Evolutionary conservation across 2,888 invertebrate genomes (phyloP).

Genomic region (Ecdyonurus torrentis): DNA sequence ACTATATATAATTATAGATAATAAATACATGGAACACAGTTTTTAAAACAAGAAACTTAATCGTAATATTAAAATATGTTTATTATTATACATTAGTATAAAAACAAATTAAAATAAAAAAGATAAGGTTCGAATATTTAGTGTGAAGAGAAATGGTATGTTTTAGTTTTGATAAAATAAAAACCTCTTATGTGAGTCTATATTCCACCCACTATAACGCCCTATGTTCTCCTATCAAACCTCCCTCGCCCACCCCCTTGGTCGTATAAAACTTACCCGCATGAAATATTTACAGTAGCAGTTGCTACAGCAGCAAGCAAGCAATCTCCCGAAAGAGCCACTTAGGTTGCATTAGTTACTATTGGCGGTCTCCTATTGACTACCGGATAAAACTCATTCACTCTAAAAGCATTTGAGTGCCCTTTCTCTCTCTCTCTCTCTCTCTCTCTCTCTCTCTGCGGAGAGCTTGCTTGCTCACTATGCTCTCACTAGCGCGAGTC

Average conservation of each 20-base stretch:
- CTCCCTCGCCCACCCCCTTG: not conserved
- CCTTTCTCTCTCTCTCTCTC: constrained; percentile 5
- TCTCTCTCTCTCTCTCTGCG: constrained; percentile 5
- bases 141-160: not conserved
- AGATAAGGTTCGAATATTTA: not conserved
- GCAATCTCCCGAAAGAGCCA: constrained; percentile 28
- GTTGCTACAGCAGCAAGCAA: constrained; percentile 19
- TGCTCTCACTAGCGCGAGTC: not conserved
- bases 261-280: constrained; percentile 9
- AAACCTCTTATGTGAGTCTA: not conserved
- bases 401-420: constrained; percentile 26
- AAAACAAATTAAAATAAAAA: too few species aligned
- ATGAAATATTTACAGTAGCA: constrained; percentile 24
- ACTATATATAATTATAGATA: too few species aligned
- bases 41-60: too few species aligned
- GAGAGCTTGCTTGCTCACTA: not conserved
- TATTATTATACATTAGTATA: too few species aligned
- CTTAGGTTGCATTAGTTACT: constrained; percentile 26
- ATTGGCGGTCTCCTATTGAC: constrained; percentile 18
- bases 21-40: too few species aligned
- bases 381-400: constrained; percentile 24
- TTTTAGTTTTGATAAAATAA: not conserved
- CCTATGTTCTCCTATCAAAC: too few species aligned
- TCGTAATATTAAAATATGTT: too few species aligned
- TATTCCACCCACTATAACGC: not conserved